Base-by-base conservation (phyloP, 2,797 vertebrate species). In the Sebastes matsubarae region DNA sequence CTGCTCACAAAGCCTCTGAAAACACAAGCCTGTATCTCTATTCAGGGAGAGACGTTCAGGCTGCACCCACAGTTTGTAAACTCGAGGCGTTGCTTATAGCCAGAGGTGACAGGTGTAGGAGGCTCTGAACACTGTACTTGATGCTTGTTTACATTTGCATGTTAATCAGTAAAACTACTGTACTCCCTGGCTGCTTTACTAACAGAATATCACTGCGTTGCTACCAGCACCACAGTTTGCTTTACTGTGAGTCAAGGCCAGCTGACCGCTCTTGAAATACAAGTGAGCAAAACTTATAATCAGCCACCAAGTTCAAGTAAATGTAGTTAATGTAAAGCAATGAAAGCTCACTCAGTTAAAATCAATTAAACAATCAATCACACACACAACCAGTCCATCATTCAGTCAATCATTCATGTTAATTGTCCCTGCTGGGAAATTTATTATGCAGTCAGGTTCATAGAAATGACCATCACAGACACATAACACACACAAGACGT, bases 61-160 rank as follows among this genome's bases (percentile, higher is more conserved):
- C 77, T 83, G 76, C 79, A 65, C 68, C 75, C 78, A 54, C 71
- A 72, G 58, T 69, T 46, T 81, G 71, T 73, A 72, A 58, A 58
- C 78, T 77, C 1, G 16, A 87, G 78, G 83, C 84, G 78, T 72
- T 24, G 78, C 74, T 59, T 7, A 60, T 59, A 82, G 86, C 69
- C 57, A 52, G 79, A 70, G 70, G 63, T 84, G 90, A 88, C 84
- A 88, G 77, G 67, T 88, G 82, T 75, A 57, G 76, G 79, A 87
- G 74, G 73, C 66, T 68, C 59, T 36, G 3, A 73, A 34, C 1
- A 1, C 32, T 13, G 20, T 22, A 24, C 42, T 69, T 57, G 22
- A 77, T 52, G 58, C n/a, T 46, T 42, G 27, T 76, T 75, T 22
- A 58, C 52, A 81, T 83, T 87, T 87, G 86, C 74, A 83, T 85